These are phyloP conservation scores for Malurus splendens DNA, from an alignment of 2,797 vertebrate species.

Conservation along the genomic window DNA sequence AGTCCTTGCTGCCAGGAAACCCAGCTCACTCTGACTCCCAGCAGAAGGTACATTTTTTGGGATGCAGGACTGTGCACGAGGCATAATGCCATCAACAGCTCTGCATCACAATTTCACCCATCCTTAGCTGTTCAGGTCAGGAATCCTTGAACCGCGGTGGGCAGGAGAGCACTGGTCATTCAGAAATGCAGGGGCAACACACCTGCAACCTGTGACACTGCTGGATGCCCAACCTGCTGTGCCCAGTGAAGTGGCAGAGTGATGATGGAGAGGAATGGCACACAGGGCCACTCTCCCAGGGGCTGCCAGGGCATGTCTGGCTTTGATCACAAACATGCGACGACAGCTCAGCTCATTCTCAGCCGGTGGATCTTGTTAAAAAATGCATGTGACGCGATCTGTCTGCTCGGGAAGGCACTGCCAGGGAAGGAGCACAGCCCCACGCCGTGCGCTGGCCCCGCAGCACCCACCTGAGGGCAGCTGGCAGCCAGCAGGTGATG, in stretches of 20 bases:
- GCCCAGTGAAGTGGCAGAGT: rapidly evolving
- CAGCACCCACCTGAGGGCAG: background rate
- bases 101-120: background rate
- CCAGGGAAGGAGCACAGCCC: background rate
- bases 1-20: background rate
- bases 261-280: background rate
- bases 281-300: background rate
- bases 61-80: background rate
- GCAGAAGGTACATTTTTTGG: background rate
- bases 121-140: rapidly evolving
- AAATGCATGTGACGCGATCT: conserved; percentile 21
- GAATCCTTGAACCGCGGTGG: rapidly evolving
- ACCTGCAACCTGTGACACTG: background rate
- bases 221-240: background rate
- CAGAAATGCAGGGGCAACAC: background rate
- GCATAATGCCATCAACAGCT: rapidly evolving
- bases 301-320: background rate
- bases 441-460: rapidly evolving
- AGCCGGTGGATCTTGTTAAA: background rate
- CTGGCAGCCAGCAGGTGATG: background rate
- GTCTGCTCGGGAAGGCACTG: background rate
- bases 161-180: background rate
- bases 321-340: background rate
- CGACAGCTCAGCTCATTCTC: background rate
- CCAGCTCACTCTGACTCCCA: background rate